Base-by-base conservation (phyloP, 2,113 vertebrate species). In the Amphiprion percula region DNA sequence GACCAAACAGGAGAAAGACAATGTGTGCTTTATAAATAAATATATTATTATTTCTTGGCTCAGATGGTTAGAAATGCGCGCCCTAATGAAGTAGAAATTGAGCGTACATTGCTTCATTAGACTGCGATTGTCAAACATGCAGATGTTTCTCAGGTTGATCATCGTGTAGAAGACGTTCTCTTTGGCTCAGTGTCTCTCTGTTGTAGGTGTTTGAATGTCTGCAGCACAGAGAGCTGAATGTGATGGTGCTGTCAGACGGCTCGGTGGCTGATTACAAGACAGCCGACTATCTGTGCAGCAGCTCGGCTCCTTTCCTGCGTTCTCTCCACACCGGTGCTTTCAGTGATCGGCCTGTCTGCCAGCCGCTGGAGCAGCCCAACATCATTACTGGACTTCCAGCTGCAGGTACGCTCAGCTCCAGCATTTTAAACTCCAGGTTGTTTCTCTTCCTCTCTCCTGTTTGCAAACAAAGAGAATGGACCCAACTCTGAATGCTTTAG, bases 351-450 rank as follows among this genome's bases (percentile, higher is more conserved):
- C 39, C 90, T 0, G 93, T 87, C 61, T 98, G 97, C 80, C 86
- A 91, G 0, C 84, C 95, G 26, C 93, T 99, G 71, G 97, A 98
- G 55, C 98, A 97, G 10, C 98, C 98, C 0, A 99, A 99, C 79
- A 97, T 99, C 0, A 88, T 95, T 2, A 95, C 95, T 17, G 97
- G 96, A 21, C 96, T 99, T 10, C 94, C 97, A 59, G 97, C 98
- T 39, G 97, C 98, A 94, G 98, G 98, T 99, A 64, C 62, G 33
- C 33, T 21, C 10, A 21, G 52, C 33, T 41, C 0, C 4, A 4
- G 11, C 17, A 19, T 63, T 46, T 65, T 53, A 30, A 15, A 55
- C 41, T 33, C 33, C 59, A 39, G 33, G 26, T 19, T 19, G 41
- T n/a, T 19, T 24, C 10, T 5, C 26, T 47, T 59, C 26, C 15